phyloP scores from a whole-genome alignment of 2,113 vertebrate species.

The Motacilla alba region DNA sequence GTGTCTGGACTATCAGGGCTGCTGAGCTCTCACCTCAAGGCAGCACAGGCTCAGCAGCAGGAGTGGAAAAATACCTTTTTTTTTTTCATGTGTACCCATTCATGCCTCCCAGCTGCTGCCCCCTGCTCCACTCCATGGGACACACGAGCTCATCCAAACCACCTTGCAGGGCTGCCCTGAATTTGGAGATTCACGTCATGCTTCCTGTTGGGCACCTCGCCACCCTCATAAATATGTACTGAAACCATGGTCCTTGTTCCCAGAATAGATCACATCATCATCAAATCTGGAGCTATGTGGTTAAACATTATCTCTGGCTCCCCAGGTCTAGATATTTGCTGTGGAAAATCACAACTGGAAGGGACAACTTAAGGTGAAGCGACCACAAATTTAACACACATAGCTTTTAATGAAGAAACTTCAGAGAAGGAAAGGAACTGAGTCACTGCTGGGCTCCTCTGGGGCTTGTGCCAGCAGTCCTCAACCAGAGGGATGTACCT shows the following conservation, averaged over 20 bases:
- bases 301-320: neutral
- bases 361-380: neutral
- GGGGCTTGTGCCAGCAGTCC: fast-evolving
- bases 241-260: neutral
- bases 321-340: neutral
- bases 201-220: neutral
- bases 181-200: neutral
- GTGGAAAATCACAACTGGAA: neutral
- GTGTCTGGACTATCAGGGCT: neutral
- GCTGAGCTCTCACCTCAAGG: neutral
- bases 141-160: neutral
- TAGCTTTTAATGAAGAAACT: neutral
- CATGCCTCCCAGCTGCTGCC: neutral
- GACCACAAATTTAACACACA: neutral
- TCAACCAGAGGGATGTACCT: neutral
- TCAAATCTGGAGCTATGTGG: neutral
- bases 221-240: neutral
- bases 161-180: neutral
- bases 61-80: neutral
- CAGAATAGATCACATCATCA: neutral
- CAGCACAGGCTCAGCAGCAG: neutral
- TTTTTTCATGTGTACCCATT: fast-evolving
- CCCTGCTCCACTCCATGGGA: fast-evolving
- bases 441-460: neutral
- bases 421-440: neutral